Base-by-base conservation (phyloP, 1,140 invertebrate genomes). In the Lucilia cuprina region DNA sequence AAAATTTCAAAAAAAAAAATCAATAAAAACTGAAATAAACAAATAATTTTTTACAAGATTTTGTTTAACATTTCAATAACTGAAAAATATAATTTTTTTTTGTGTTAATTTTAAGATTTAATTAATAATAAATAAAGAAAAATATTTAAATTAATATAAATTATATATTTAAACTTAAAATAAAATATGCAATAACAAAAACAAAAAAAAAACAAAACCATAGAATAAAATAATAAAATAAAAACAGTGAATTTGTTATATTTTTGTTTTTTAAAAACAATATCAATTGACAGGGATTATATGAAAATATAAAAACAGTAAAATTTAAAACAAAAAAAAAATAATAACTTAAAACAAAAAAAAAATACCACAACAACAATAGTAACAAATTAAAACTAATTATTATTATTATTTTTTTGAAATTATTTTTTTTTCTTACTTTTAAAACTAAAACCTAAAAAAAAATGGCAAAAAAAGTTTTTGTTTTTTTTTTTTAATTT, bases 221-320 rank as follows among this genome's bases (percentile, higher is more conserved):
- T 77, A 82, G 30, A 84, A 82, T 34, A 74, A 74, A 82, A 65
- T 14, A 74, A 75, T 35, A 82, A 84, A 75, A 83, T 41, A 83
- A 21, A n/a, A 35, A 65, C 19, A 41, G 19, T 83, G 70, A 49
- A 83, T 83, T 74, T 74, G 70, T 83, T 49, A 83, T 83, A 74
- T 49, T 83, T 74, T 74, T 83, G 84, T 82, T 70, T 84, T 74
- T 82, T 47, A 82, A 47, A 82, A 83, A 83, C 74, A 84, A 84
- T 50, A 89, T 89, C 88, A 86, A 89, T 88, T 89, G 88, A 87
- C 88, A 89, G 89, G 88, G 88, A 89, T 89, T 89, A 87, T 86
- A 88, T 83, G 84, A 88, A 89, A 89, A 89, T 74, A 83, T 83
- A 86, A 86, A 55, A 77, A 77, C 19, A 30, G 65, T 14, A 82